phyloP scores from a whole-genome alignment of 2,888 invertebrate species.

The Parascotia fuliginaria region DNA sequence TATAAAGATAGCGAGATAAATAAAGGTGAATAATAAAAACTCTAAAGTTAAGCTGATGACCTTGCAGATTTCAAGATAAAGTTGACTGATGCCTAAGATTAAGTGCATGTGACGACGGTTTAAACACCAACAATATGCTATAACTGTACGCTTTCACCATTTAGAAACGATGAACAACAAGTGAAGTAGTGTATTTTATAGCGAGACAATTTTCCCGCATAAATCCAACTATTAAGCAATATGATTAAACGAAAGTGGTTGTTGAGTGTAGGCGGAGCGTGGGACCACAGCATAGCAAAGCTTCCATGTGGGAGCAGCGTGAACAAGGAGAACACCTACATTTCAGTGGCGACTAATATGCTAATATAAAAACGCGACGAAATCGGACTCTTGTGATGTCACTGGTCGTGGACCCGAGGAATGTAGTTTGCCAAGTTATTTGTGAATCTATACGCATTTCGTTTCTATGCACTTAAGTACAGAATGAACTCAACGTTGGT shows the following conservation, averaged over 20 bases:
- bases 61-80: conserved; percentile 50
- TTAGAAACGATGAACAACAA: conserved; percentile 14
- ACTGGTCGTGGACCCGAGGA: conserved; percentile 60
- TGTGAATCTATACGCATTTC: conserved; percentile 11
- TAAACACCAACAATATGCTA: conserved; percentile 1
- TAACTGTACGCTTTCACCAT: conserved; percentile 17
- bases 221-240: conserved; percentile 69
- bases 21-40: conserved; percentile 17
- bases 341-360: conserved; percentile 44
- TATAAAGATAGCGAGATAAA: background rate
- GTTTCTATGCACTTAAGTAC: background rate
- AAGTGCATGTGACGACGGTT: conserved; percentile 1
- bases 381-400: conserved; percentile 59
- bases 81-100: conserved; percentile 20
- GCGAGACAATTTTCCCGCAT: conserved; percentile 55
- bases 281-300: conserved; percentile 59
- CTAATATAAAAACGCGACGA: conserved; percentile 41
- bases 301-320: conserved; percentile 64
- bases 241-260: conserved; percentile 72
- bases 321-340: conserved; percentile 73
- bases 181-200: conserved; percentile 30
- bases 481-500: too few species aligned
- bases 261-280: conserved; percentile 72
- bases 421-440: conserved; percentile 34
- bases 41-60: conserved; percentile 41